Base-by-base conservation (phyloP, 2,113 vertebrate species). In the human region DNA sequence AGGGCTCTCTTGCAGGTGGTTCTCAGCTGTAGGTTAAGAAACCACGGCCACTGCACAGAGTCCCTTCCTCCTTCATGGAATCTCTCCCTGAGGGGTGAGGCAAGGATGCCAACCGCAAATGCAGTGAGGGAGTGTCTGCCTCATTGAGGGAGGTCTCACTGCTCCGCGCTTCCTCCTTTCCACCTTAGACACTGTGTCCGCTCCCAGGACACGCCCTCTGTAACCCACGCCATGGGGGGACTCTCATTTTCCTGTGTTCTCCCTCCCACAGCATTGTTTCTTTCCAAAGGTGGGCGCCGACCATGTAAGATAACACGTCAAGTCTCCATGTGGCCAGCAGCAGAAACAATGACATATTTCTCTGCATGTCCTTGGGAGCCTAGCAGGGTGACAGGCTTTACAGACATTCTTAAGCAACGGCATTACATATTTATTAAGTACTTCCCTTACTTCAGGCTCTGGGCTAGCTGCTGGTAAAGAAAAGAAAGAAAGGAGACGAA, bases 281-380 rank as follows among this genome's bases (percentile, higher is more conserved):
- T 43, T 43, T n/a, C 59, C 76, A 20, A 32, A 72, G 43, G n/a
- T 23, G 12, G 88, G 55, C 16, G 22, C 23, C 64, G 23, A 22
- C 22, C n/a, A 38, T 14, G 11, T 57, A 68, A 23, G 23, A 23
- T 48, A 45, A n/a, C 13, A 1, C 0, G 0, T 12, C 18, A 57
- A 43, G 23, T 43, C 52, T 73, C 68, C 61, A 0, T 1, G 10
- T 23, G 27, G 25, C 59, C 43, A 45, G 68, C 1, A 2, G 80
- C 43, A 76, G 59, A 72, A 78, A 64, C 0, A 0, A 8, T 14
- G n/a, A 14, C 43, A 3, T 3, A 5, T 50, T 72, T 40, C 88
- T 80, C 81, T 52, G 68, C 57, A 9, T 8, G 16, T 73, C 84
- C 2, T 5, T 22, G 32, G 20, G 70, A 23, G 8, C 38, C 48